phyloP scores from a whole-genome alignment of 2,113 vertebrate species.

The Spea bombifrons region DNA sequence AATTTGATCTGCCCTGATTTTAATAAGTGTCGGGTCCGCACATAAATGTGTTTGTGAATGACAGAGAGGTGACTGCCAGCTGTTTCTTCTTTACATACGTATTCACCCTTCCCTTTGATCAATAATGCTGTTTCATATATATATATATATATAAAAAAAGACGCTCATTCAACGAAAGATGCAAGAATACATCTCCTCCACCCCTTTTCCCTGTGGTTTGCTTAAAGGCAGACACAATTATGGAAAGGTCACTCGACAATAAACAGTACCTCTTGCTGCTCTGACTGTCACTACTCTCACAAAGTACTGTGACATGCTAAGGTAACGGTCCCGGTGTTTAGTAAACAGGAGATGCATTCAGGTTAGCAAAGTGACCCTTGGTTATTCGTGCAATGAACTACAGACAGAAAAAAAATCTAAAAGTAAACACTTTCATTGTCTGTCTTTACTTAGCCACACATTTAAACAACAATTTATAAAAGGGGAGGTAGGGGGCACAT shows the following conservation, averaged over 20 bases:
- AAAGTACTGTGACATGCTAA: constrained; percentile 36
- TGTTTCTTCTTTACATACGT: constrained; percentile 60
- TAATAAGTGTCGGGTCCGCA: constrained; percentile 58
- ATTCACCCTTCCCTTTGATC: constrained; percentile 65
- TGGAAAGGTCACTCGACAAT: constrained; percentile 58
- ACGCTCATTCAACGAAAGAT: constrained; percentile 56
- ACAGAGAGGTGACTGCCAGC: constrained; percentile 63
- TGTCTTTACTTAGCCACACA: too few species aligned
- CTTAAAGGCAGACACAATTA: constrained; percentile 54
- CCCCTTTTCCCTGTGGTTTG: constrained; percentile 48
- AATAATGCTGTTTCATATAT: constrained; percentile 59
- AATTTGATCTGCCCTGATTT: constrained; percentile 69
- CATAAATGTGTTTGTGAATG: constrained; percentile 54
- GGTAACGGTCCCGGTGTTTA: rapidly evolving
- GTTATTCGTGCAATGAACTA: background rate
- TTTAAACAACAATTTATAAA: too few species aligned
- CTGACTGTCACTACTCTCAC: background rate
- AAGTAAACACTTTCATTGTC: too few species aligned
- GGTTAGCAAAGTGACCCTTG: background rate
- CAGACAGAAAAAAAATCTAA: too few species aligned
- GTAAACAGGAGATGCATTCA: background rate
- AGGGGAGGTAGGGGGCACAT: too few species aligned
- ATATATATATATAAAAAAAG: constrained; percentile 52
- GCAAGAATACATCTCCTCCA: constrained; percentile 47
- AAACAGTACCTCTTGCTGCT: constrained; percentile 42